Evolutionary conservation across 2,888 invertebrate genomes (phyloP), one percentile per base, ranked within the genome.

Genomic region (Drosophila maculinotata): DNA sequence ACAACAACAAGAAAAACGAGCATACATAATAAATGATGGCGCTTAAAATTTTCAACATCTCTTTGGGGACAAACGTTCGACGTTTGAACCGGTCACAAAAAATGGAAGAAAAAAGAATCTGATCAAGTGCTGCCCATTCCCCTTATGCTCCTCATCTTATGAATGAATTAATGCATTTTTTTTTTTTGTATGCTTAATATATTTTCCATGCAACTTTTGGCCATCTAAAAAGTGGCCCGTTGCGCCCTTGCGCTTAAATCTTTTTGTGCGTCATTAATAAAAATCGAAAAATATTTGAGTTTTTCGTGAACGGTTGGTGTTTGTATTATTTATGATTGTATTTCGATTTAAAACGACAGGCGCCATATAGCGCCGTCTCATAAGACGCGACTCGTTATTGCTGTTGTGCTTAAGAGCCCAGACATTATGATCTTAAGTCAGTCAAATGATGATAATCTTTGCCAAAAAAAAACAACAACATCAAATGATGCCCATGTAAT

Each of bases 11-110:
- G 62, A 70, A 53, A 49, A 51, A 54, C 67, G 47, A 74, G 76
- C 65, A 71, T 70, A 79, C 79, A 87, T 90, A 90, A 90, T 88
- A 90, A 90, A 90, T 90, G 90, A 90, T 90, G 90, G 90, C 90
- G 90, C 90, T 90, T 90, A 88, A 88, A 76, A 83, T 87, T 77
- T 85, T 79, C 77, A 84, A 83, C 83, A 87, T 81, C 86, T 81
- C 69, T 79, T 74, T 79, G 76, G 69, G 85, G 86, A 69, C 82
- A 85, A 78, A 72, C 71, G 85, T 72, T 85, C 69, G 63, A 67
- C 58, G 58, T 81, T 80, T 85, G 79, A 81, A 80, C 63, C 64
- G 47, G 54, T 54, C 63, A 47, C 60, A 51, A 66, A 76, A 66
- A 59, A 54, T 36, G 41, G 4, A 54, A 35, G 35, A 57, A 41